Base-by-base conservation (phyloP, 2,888 invertebrate species). In the Drosophila rubida region DNA sequence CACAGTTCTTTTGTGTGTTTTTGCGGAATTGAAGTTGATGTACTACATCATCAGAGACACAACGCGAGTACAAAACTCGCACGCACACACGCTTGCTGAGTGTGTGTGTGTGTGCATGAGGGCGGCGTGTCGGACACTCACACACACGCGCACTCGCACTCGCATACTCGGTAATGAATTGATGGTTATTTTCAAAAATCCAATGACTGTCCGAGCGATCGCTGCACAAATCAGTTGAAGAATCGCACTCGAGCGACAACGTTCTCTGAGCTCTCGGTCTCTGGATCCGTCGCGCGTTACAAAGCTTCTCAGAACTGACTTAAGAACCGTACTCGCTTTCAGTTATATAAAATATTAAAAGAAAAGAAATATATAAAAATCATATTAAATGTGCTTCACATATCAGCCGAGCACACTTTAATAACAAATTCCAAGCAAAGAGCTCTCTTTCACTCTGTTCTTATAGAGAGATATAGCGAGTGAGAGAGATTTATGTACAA, bases 141-240 rank as follows among this genome's bases (percentile, higher is more conserved):
- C 41, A 44, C 57, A 63, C 70, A 55, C 51, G 64, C 54, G 41
- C 41, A 22, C n/a, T 30, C 49, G 11, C 32, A 50, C n/a, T 58
- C 39, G 9, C 41, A 3, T n/a, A 59, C 76, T 82, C 61, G 48
- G 87, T 69, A 82, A 79, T 83, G 86, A 87, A 85, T 82, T 82
- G 82, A 82, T 82, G 82, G 82, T 85, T 87, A 85, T 84, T 87
- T 87, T 86, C 89, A 86, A 90, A 90, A 90, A 91, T 89, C 84
- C 90, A 91, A 91, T 90, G 90, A 91, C 91, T 90, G 89, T 87
- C 87, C 89, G 90, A 79, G 89, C 82, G 91, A 90, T 89, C 90
- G 75, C 72, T 86, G 80, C 84, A 79, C 84, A 87, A 91, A 91
- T 91, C 91, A 91, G 91, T 91, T 86, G 83, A 80, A 82, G 88